Percentiles rank a stretch among this genome's conserved stretches.
Conservation (phyloP, 2,113 vertebrate genomes). For the Solenodon paradoxus region DNA sequence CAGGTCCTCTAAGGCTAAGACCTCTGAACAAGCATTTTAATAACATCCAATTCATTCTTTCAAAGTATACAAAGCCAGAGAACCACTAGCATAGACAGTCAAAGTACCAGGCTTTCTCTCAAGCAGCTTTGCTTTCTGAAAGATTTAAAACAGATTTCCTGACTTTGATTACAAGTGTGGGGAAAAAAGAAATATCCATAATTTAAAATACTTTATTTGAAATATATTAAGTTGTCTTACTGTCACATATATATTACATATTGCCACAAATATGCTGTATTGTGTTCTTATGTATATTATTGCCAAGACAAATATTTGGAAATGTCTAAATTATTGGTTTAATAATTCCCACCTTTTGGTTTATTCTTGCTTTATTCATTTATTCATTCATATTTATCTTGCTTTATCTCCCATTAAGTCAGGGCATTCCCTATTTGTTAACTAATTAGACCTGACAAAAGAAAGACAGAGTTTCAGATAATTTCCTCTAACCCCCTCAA, state of each 20-base stretch:
- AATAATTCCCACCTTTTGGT: neutral
- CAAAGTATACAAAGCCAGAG: neutral
- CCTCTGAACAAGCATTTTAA: neutral
- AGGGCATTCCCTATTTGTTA: neutral
- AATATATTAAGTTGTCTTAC: neutral
- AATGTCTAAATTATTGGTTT: neutral
- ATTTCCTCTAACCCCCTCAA: neutral
- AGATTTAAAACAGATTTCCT: slow-evolving; percentile 49
- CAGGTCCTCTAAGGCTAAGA: neutral
- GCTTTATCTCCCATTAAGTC: neutral
- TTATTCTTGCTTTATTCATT: neutral
- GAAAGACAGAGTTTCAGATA: neutral
- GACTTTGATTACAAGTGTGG: slow-evolving; percentile 18
- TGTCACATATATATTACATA: too few relatives aligned
- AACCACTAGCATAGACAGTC: neutral
- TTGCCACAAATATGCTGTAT: neutral
- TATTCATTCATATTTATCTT: slow-evolving; percentile 33
- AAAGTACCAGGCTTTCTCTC: neutral
- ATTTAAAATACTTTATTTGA: slow-evolving; percentile 28
- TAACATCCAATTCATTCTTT: neutral
- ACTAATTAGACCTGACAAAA: slow-evolving; percentile 11
- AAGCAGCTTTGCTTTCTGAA: slow-evolving; percentile 7
- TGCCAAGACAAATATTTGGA: slow-evolving; percentile 40
- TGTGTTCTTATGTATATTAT: neutral
- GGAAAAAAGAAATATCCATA: neutral